A percentile compares a stretch with the other conserved stretches of the same genome.
Evolutionary conservation across 2,797 vertebrate genomes (phyloP).

Genomic region (Danio albolineatus): DNA sequence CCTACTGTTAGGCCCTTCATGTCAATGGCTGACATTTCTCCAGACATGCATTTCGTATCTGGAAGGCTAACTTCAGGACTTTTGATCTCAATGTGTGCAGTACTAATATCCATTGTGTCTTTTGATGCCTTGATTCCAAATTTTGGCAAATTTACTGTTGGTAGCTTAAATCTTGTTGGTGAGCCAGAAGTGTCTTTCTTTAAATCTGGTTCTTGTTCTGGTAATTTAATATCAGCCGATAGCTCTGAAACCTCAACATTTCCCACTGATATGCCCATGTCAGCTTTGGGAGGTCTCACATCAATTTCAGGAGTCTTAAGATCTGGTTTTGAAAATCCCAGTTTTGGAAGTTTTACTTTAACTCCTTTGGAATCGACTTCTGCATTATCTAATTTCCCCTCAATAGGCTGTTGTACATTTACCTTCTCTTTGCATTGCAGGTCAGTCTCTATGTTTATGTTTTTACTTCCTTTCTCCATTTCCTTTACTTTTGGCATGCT

Average conservation of each 20-base stretch:
- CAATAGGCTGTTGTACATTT: slow-evolving; percentile 8
- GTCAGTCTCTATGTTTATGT: slow-evolving; percentile 35
- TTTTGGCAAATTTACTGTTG: slow-evolving; percentile 55
- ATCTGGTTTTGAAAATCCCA: slow-evolving; percentile 10
- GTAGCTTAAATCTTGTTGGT: slow-evolving; percentile 56
- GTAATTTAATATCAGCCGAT: slow-evolving; percentile 56
- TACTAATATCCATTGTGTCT: slow-evolving; percentile 27
- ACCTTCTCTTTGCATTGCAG: slow-evolving; percentile 37
- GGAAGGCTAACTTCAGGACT: slow-evolving; percentile 40
- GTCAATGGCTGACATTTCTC: slow-evolving; percentile 19
- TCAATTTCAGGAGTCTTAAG: not conserved
- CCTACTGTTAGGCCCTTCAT: slow-evolving; percentile 14
- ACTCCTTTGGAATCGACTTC: slow-evolving; percentile 49
- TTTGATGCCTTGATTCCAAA: slow-evolving; percentile 58
- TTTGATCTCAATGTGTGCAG: slow-evolving; percentile 45
- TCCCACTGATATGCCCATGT: slow-evolving; percentile 1
- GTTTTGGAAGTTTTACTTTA: slow-evolving; percentile 45
- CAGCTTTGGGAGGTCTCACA: slow-evolving; percentile 34
- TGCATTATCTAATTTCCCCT: slow-evolving; percentile 8
- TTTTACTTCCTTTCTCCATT: not conserved
- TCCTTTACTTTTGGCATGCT: slow-evolving; percentile 33
- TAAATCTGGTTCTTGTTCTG: slow-evolving; percentile 24
- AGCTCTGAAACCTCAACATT: slow-evolving; percentile 48
- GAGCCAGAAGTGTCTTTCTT: slow-evolving; percentile 27
- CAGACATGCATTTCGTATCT: rapidly evolving